Evolutionary conservation across 2,888 invertebrate genomes (phyloP).

Genomic region (Unio pictorum): DNA sequence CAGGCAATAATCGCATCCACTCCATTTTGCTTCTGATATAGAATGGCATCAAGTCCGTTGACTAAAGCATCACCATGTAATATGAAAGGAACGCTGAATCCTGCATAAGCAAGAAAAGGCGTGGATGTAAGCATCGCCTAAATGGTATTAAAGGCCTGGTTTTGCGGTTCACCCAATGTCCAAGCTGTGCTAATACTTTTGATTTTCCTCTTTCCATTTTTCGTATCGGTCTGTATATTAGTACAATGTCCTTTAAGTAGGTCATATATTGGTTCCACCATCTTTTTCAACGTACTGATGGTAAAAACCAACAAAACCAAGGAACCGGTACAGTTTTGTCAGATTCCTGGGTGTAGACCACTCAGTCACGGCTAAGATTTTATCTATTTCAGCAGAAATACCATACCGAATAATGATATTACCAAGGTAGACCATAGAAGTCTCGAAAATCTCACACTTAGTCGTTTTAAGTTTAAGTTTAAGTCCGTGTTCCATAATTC

Average conservation of each 20-base stretch:
- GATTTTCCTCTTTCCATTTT: background rate
- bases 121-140: slow-evolving; percentile 5
- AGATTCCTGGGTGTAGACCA: slow-evolving; percentile 8
- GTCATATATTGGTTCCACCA: slow-evolving; percentile 10
- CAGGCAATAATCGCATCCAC: slow-evolving; percentile 3
- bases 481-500: slow-evolving; percentile 20
- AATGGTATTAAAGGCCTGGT: slow-evolving; percentile 3
- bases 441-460: slow-evolving; percentile 6
- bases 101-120: slow-evolving; percentile 8
- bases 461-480: slow-evolving; percentile 33
- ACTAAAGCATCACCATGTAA: slow-evolving; percentile 9
- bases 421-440: background rate
- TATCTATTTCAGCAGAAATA: slow-evolving; percentile 4
- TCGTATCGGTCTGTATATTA: background rate
- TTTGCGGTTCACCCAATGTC: slow-evolving; percentile 5
- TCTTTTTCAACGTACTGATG: slow-evolving; percentile 9
- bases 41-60: background rate
- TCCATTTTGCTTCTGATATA: slow-evolving; percentile 4
- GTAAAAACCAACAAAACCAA: slow-evolving; percentile 18
- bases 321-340: slow-evolving; percentile 14
- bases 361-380: slow-evolving; percentile 5
- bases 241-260: slow-evolving; percentile 2
- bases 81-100: slow-evolving; percentile 7
- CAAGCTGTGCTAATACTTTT: background rate
- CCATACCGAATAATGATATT: slow-evolving; percentile 1